phyloP scores from a whole-genome alignment of 2,113 vertebrate species.

The Panthera uncia region DNA sequence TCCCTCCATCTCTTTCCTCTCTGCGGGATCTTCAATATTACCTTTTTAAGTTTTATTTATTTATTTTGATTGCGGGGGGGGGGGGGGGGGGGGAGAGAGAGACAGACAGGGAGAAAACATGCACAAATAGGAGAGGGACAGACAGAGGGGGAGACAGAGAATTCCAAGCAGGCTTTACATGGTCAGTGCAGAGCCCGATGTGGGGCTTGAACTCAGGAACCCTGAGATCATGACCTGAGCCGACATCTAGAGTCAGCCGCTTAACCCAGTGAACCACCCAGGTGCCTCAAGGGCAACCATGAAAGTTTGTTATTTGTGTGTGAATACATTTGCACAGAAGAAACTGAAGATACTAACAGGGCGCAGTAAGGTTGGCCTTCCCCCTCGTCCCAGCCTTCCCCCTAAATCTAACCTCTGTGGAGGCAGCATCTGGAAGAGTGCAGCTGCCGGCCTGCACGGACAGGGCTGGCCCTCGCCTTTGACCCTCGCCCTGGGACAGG shows the following conservation, averaged over 20 bases:
- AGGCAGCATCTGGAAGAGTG: not conserved
- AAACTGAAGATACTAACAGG: not conserved
- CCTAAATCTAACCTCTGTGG: not conserved
- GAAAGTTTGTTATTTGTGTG: not conserved
- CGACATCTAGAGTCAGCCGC: no score
- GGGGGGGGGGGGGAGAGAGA: no score
- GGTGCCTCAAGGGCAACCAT: not conserved
- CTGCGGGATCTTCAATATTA: not conserved
- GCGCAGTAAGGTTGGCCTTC: not conserved
- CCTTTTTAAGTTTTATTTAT: not conserved
- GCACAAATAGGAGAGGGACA: no score
- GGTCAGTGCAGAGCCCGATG: no score
- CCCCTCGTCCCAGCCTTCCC: not conserved
- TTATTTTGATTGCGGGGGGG: no score
- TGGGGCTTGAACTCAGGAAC: no score
- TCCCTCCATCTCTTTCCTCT: not conserved
- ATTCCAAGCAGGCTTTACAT: no score
- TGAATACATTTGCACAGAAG: not conserved
- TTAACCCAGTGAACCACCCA: no score
- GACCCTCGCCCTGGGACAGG: accelerated
- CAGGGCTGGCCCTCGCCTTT: accelerated
- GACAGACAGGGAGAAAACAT: no score
- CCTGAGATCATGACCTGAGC: no score
- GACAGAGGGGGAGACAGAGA: no score
- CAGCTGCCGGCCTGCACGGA: no score